phyloP scores from a whole-genome alignment of 2,113 vertebrate species.

The Rhea pennata region DNA sequence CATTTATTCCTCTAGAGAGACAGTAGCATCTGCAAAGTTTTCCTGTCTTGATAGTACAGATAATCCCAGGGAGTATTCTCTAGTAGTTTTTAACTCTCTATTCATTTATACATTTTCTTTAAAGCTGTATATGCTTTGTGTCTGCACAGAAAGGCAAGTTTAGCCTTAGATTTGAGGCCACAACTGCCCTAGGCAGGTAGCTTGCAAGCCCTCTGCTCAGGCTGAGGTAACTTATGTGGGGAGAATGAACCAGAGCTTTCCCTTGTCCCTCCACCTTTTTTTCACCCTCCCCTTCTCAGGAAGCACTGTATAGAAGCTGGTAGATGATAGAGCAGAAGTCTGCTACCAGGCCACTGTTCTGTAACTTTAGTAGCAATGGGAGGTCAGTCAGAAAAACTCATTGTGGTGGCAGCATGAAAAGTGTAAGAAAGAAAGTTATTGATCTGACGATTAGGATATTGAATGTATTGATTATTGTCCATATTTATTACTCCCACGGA shows the following conservation, averaged over 20 bases:
- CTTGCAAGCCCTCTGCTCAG: neutral
- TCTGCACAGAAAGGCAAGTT: neutral
- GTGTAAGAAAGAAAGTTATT: slow-evolving; percentile 21
- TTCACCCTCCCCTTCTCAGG: neutral
- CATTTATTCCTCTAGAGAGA: slow-evolving; percentile 87
- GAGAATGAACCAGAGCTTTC: neutral
- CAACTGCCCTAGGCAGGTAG: neutral
- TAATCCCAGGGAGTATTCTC: slow-evolving; percentile 80
- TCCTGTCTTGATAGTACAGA: slow-evolving; percentile 83
- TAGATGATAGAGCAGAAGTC: neutral
- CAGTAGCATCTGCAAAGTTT: slow-evolving; percentile 87
- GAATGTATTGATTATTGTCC: slow-evolving; percentile 38
- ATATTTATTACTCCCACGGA: neutral
- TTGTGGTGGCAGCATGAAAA: neutral
- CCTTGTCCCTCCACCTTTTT: neutral
- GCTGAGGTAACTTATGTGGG: neutral
- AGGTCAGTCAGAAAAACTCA: neutral
- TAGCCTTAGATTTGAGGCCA: neutral
- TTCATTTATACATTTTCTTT: slow-evolving; percentile 71
- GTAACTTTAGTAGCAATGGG: neutral
- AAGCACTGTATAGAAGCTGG: neutral
- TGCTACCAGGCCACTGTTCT: neutral
- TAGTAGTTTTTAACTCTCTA: slow-evolving; percentile 80
- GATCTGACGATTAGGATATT: slow-evolving; percentile 35
- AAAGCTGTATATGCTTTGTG: slow-evolving; percentile 22